Conservation (phyloP, 2,888 invertebrate species). For the Chamaedrilus cognettii region DNA sequence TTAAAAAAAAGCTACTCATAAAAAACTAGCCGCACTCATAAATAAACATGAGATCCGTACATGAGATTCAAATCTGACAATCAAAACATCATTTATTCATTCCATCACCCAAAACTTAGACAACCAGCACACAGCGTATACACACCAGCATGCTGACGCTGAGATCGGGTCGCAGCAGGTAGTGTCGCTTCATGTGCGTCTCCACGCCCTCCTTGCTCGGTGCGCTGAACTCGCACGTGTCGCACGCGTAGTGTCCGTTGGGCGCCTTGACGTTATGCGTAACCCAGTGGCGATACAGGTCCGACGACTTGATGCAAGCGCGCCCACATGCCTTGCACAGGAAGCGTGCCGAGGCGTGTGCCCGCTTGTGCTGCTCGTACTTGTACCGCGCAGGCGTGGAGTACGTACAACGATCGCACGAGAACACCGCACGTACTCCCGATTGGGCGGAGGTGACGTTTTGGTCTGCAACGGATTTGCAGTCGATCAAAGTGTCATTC, state of each 20-base stretch:
- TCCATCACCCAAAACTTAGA: background rate
- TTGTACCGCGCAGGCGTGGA: conserved; percentile 11
- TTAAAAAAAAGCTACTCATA: no score
- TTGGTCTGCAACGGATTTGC: no score
- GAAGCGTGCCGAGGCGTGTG: conserved; percentile 25
- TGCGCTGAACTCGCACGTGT: conserved; percentile 21
- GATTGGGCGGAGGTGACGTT: no score
- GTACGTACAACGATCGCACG: conserved; percentile 28
- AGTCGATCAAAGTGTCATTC: no score
- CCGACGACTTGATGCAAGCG: conserved; percentile 30
- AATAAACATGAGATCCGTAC: no score
- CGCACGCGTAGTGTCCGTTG: conserved; percentile 19
- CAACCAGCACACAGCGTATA: background rate
- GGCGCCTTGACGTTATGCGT: conserved; percentile 21
- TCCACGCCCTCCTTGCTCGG: conserved; percentile 13
- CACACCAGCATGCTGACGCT: background rate
- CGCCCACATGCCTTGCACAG: conserved; percentile 28
- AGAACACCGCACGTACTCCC: no score
- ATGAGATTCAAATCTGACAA: no score
- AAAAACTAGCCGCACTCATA: no score
- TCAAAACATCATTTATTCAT: no score
- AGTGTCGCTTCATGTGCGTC: conserved; percentile 26
- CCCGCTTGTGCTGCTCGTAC: conserved; percentile 24
- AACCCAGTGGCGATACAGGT: conserved; percentile 30
- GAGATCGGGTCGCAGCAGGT: conserved; percentile 7